These are phyloP conservation scores for Drosophila mimetica DNA, from an alignment of 2,888 invertebrate species.

Conservation along the genomic window DNA sequence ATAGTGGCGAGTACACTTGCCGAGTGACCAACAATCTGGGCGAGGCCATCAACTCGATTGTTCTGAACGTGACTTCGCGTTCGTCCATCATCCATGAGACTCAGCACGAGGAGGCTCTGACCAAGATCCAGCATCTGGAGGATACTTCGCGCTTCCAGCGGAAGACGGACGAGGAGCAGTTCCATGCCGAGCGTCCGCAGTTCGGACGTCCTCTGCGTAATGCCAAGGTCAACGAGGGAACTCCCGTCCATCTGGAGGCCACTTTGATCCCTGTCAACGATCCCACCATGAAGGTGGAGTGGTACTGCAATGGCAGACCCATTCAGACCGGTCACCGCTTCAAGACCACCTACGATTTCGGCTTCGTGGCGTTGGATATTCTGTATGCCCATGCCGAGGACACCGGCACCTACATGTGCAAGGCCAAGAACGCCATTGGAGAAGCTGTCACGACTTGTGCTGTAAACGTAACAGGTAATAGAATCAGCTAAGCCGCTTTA, in stretches of 20 bases:
- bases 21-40: slow-evolving; percentile 94
- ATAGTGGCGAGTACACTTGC: slow-evolving; percentile 96
- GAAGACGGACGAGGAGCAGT: slow-evolving; percentile 89
- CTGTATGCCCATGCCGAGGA: slow-evolving; percentile 98
- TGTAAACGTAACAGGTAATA: slow-evolving; percentile 92
- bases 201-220: slow-evolving; percentile 95
- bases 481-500: slow-evolving; percentile 40
- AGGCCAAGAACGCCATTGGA: slow-evolving; percentile 96
- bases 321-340: slow-evolving; percentile 97
- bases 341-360: slow-evolving; percentile 98
- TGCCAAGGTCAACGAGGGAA: slow-evolving; percentile 93
- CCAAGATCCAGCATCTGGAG: slow-evolving; percentile 96
- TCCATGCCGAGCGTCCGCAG: slow-evolving; percentile 93
- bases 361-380: slow-evolving; percentile 98
- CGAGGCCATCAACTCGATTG: slow-evolving; percentile 92
- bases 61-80: slow-evolving; percentile 92
- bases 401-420: slow-evolving; percentile 98
- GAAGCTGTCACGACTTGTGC: slow-evolving; percentile 97
- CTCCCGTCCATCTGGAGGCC: slow-evolving; percentile 95
- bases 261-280: slow-evolving; percentile 98
- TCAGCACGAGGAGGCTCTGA: slow-evolving; percentile 95
- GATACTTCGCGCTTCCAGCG: slow-evolving; percentile 92
- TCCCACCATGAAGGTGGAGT: slow-evolving; percentile 99
- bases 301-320: slow-evolving; percentile 98
- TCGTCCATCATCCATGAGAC: slow-evolving; percentile 94